Conservation (phyloP, 37 sponge, comb jelly and placozoan species). For the Cladorhizidae sp. region DNA sequence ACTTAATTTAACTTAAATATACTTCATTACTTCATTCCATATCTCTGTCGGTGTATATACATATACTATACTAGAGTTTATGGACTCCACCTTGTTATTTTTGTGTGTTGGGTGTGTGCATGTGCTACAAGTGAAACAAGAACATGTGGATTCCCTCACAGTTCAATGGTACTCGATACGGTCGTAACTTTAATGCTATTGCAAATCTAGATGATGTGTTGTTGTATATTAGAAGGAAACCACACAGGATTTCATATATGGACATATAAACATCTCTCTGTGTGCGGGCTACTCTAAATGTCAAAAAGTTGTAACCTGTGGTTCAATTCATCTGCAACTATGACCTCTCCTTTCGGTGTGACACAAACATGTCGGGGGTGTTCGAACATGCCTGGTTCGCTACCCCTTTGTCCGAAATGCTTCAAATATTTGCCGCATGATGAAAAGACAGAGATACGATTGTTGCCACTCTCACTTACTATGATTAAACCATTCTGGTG, state of each 20-base stretch:
- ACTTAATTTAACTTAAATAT: no score
- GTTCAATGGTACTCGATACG: no score
- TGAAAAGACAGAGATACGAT: constrained; percentile 38
- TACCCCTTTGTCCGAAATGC: constrained; percentile 31
- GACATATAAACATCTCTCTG: not conserved
- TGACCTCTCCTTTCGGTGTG: constrained; percentile 7
- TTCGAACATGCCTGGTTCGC: constrained; percentile 23
- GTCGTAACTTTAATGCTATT: no score
- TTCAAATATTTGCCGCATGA: constrained; percentile 11
- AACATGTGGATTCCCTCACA: no score
- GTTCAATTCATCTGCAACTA: constrained; percentile 47
- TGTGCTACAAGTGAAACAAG: no score
- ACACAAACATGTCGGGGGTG: constrained; percentile 39
- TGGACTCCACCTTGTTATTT: no score
- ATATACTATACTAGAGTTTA: no score
- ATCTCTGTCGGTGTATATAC: no score
- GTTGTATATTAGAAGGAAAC: no score
- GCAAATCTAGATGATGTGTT: no score
- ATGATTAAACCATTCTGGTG: constrained; percentile 7
- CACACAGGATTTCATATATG: not conserved
- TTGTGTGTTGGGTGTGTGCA: no score
- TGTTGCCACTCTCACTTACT: constrained; percentile 39
- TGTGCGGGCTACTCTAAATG: not conserved
- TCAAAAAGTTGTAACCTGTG: constrained; percentile 33
- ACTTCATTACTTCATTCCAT: no score